These are phyloP conservation scores for Ichneumon xanthorius DNA, from an alignment of 2,888 invertebrate genomes.

Conservation along the genomic window DNA sequence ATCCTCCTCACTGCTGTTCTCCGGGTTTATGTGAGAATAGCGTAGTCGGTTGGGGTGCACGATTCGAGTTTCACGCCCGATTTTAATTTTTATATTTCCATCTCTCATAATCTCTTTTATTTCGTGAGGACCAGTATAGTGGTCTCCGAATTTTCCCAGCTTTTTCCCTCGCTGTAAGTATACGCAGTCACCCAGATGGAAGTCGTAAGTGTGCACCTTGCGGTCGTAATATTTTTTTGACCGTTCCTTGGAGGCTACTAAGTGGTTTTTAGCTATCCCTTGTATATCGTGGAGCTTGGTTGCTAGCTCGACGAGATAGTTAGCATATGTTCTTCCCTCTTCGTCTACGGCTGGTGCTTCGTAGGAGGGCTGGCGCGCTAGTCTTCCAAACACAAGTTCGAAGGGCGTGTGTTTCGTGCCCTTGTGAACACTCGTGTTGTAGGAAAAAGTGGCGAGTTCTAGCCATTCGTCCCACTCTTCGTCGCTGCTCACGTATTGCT, in stretches of 20 bases:
- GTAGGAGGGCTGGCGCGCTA: slow-evolving; percentile 52
- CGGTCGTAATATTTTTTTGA: slow-evolving; percentile 16
- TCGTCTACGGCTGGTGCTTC: no score
- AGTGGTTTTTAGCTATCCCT: neutral
- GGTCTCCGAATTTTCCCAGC: slow-evolving; percentile 57
- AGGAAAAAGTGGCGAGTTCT: slow-evolving; percentile 46
- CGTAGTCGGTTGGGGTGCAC: no score
- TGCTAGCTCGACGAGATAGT: slow-evolving; percentile 24
- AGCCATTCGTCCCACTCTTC: slow-evolving; percentile 67
- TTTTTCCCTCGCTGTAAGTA: slow-evolving; percentile 32
- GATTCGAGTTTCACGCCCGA: no score
- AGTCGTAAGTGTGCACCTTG: slow-evolving; percentile 9
- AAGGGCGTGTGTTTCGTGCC: slow-evolving; percentile 60
- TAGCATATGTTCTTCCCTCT: no score
- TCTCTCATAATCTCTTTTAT: slow-evolving; percentile 25
- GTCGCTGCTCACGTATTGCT: no score
- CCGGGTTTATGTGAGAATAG: no score
- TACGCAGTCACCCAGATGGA: slow-evolving; percentile 39
- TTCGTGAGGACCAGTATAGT: slow-evolving; percentile 62
- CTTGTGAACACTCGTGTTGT: slow-evolving; percentile 63
- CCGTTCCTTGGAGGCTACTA: slow-evolving; percentile 35
- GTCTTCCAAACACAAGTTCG: slow-evolving; percentile 63
- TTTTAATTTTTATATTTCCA: no score
- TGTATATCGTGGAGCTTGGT: slow-evolving; percentile 6
- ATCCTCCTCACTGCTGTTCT: no score